A percentile compares a stretch with the other conserved stretches of the same genome.
Conservation (phyloP, 2,888 invertebrate species). For the Hydraecia micacea region DNA sequence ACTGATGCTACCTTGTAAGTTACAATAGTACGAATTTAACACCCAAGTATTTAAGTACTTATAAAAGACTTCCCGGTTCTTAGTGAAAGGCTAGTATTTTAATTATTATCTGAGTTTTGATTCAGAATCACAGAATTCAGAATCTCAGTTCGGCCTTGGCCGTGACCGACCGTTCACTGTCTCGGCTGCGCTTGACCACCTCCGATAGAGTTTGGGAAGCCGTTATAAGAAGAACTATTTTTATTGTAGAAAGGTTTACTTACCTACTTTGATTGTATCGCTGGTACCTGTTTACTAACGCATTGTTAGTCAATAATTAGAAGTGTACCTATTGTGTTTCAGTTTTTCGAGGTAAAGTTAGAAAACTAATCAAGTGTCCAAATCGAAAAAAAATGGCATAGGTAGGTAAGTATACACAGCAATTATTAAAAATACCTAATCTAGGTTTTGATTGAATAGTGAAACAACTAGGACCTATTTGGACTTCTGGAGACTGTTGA, state of each 20-base stretch:
- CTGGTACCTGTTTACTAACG: conserved; percentile 25
- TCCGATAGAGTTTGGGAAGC: conserved; percentile 70
- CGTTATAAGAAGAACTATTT: conserved; percentile 70
- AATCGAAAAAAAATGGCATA: conserved; percentile 32
- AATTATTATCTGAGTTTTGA: conserved; percentile 70
- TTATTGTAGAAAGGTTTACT: conserved; percentile 63
- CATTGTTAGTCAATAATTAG: conserved; percentile 50
- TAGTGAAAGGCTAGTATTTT: conserved; percentile 73
- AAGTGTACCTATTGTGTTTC: conserved; percentile 37
- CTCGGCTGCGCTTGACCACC: conserved; percentile 81
- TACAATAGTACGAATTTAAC: conserved; percentile 29
- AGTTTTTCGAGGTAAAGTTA: conserved; percentile 39
- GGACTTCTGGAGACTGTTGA: not conserved
- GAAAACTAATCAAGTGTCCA: conserved; percentile 32
- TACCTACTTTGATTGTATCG: conserved; percentile 49
- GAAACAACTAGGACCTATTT: not conserved
- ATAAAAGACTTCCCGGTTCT: conserved; percentile 66
- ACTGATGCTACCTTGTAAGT: conserved; percentile 32
- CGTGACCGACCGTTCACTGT: conserved; percentile 88
- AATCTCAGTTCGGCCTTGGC: conserved; percentile 85
- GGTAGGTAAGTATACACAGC: not conserved
- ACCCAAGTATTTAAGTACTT: conserved; percentile 65
- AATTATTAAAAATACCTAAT: not conserved
- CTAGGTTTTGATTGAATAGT: not conserved
- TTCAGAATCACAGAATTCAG: conserved; percentile 63